Evolutionary conservation across 2,888 invertebrate species (phyloP).

Genomic region (Spisula subtruncata): DNA sequence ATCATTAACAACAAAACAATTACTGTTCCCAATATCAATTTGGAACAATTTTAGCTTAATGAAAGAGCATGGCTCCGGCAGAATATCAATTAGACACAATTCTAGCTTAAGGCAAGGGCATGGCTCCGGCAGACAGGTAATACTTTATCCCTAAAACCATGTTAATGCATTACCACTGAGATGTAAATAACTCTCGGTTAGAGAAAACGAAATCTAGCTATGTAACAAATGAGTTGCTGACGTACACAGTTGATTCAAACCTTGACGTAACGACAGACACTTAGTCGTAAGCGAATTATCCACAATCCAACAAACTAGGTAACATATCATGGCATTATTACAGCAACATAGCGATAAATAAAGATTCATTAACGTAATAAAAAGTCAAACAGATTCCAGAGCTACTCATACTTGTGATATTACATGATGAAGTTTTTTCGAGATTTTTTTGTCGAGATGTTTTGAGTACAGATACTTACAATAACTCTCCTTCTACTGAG

Average conservation of each 20-base stretch:
- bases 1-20: background rate
- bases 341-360: background rate
- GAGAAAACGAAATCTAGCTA: background rate
- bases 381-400: background rate
- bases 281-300: background rate
- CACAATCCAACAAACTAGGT: background rate
- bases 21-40: background rate
- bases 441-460: background rate
- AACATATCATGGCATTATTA: background rate
- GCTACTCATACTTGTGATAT: background rate
- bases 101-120: background rate
- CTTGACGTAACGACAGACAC: background rate
- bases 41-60: background rate
- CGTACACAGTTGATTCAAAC: background rate
- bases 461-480: background rate
- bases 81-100: background rate
- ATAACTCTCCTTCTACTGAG: background rate
- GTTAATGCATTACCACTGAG: background rate
- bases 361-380: slow-evolving; percentile 2
- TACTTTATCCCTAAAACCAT: background rate
- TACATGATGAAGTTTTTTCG: background rate
- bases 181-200: background rate
- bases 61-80: no score
- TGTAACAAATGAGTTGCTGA: background rate
- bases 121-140: background rate